Evolutionary conservation across 2,888 invertebrate genomes (phyloP).

Genomic region (Bedellia somnulentella): DNA sequence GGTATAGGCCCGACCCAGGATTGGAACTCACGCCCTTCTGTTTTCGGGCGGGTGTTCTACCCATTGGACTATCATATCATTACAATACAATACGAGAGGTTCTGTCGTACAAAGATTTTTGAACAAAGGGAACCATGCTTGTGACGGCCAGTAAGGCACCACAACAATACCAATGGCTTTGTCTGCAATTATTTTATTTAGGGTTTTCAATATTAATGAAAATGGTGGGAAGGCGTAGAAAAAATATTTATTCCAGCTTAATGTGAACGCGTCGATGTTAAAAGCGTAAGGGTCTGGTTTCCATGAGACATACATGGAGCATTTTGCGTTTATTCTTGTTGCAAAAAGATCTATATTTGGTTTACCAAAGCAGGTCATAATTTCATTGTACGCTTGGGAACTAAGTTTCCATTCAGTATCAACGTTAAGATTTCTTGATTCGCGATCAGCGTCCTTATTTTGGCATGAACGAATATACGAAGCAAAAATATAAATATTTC

Average conservation of each 20-base stretch:
- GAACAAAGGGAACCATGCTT: neutral
- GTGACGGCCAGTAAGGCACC: conserved; percentile 2
- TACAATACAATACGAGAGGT: neutral
- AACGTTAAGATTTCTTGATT: neutral
- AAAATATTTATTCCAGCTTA: neutral
- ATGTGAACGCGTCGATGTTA: conserved; percentile 3
- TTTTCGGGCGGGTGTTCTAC: no score
- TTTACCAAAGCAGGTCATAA: neutral
- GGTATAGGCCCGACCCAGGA: no score
- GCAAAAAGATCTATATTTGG: conserved; percentile 6
- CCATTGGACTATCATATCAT: no score
- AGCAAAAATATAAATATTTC: conserved; percentile 3
- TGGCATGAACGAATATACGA: conserved; percentile 1
- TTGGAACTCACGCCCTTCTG: no score
- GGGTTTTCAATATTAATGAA: conserved; percentile 2
- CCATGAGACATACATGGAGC: no score
- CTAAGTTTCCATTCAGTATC: conserved; percentile 4
- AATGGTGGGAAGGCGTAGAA: conserved; percentile 5
- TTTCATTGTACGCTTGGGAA: neutral
- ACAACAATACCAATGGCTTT: conserved; percentile 1
- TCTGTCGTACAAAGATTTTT: neutral
- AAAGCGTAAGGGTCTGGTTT: conserved; percentile 2
- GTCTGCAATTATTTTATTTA: conserved; percentile 1
- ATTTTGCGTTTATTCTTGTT: conserved; percentile 3
- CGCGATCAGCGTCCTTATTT: conserved; percentile 2